These are phyloP conservation scores for Apamea epomidion DNA, from an alignment of 2,888 invertebrate genomes.

Conservation along the genomic window DNA sequence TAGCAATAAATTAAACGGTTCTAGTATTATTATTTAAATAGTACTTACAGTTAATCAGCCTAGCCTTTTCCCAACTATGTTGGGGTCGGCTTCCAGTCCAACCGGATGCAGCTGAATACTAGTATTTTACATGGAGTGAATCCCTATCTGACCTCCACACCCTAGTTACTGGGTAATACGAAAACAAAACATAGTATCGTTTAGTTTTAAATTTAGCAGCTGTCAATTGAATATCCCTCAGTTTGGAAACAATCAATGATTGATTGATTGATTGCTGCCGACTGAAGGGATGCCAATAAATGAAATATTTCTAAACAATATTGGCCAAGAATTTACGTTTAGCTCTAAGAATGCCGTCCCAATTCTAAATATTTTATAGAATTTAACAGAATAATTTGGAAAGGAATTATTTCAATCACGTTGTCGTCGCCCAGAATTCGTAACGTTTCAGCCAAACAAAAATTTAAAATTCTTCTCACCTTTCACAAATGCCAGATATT, in stretches of 20 bases:
- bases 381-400: conserved; percentile 47
- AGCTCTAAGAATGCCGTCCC: neutral
- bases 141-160: neutral
- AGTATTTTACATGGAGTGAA: neutral
- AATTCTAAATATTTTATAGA: conserved; percentile 37
- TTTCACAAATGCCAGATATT: conserved; percentile 34
- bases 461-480: conserved; percentile 49
- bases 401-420: conserved; percentile 40
- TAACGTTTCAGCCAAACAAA: conserved; percentile 25
- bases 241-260: conserved; percentile 1
- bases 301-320: conserved; percentile 33
- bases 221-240: neutral
- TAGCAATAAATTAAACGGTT: too few relatives aligned
- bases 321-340: conserved; percentile 3
- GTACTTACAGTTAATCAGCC: neutral
- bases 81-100: neutral
- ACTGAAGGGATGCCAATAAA: conserved; percentile 23
- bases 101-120: neutral
- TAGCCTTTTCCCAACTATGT: neutral
- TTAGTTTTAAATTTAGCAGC: neutral
- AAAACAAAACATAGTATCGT: neutral
- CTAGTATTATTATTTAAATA: too few relatives aligned
- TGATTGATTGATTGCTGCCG: conserved; percentile 21
- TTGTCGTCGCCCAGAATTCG: conserved; percentile 37
- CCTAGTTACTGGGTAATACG: neutral